Base-by-base conservation (phyloP, 1,140 invertebrate species). In the Lordiphosa clarofinis region DNA sequence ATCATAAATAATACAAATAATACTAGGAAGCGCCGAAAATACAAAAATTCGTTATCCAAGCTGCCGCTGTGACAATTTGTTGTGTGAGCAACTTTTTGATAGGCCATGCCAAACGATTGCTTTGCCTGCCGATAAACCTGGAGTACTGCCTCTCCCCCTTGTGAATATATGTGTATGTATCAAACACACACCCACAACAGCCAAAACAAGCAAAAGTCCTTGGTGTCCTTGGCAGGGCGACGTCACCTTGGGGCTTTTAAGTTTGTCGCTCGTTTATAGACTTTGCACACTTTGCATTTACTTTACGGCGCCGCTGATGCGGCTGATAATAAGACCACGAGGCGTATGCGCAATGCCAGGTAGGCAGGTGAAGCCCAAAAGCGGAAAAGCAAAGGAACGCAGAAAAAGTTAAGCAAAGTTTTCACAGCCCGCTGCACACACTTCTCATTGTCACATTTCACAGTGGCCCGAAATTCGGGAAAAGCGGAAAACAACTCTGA, bases 211-310 rank as follows among this genome's bases (percentile, higher is more conserved):
- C 56, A 56, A 70, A 70, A 70, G 66, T 69, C 65, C 65, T 70
- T 69, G 66, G 61, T 38, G 72, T 75, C 62, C 67, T 84, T 73
- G 76, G 43, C 58, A 36, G 72, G 67, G 59, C 63, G 76, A 53
- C 42, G 76, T 76, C 76, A 84, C 78, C 78, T 72, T 66, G 44
- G 78, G 78, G 78, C 79, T 84, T 84, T 84, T 84, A 84, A 84
- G 78, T 84, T 84, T 84, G 73, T 66, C 78, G 78, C 73, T 78
- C 78, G 78, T 84, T 84, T 84, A 84, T 84, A 84, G 78, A 84
- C 78, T 84, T 84, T 84, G 79, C 78, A 84, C 78, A 84, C 78
- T 81, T 82, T 81, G 76, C 76, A 81, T 81, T 81, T 81, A 81
- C 76, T 81, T 81, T 81, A 76, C 72, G 76, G 78, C 67, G 76